Evolutionary conservation across 2,888 invertebrate genomes (phyloP), one percentile per base, ranked within the genome.

Genomic region (Mythimna ferrago): DNA sequence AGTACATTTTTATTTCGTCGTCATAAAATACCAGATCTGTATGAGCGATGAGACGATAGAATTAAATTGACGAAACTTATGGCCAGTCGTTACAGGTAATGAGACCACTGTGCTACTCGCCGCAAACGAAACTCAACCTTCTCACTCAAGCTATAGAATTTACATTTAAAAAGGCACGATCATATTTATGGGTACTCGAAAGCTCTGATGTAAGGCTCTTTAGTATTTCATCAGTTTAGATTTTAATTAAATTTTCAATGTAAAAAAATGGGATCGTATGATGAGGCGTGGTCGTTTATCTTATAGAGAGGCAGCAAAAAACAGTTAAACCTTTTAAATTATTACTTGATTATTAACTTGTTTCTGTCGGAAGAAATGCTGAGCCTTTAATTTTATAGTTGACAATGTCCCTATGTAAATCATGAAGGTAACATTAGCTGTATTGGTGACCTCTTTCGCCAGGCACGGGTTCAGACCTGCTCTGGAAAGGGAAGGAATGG

Each of bases 1-100:
- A 44, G 38, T 73, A 63, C 58, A 73, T 76, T 88, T 89, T 90
- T 89, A 86, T 87, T 87, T 68, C 62, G 53, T 44, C 78, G 35
- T 86, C 89, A 82, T 90, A 86, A 89, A 89, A 88, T 73, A 78
- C 78, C 73, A 82, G 84, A 78, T 65, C 73, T 75, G 87, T 89
- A 91, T 92, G 91, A 91, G 88, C 82, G 86, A 90, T 89, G 87
- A 74, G 80, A 83, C 87, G 85, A 90, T 88, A 84, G 90, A 89
- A 92, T 92, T 90, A 92, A 91, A 93, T 90, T 88, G 88, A 81
- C 81, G 71, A 87, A 88, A 91, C 90, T 92, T 90, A 92, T 87
- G 86, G 85, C 84, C 87, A 70, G 80, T 89, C 91, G 88, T 92
- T 91, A 87, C 89, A 88, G 88, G 90, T 93, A 91, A 92, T 89